Percentiles rank a stretch among this genome's conserved stretches.
Conservation (phyloP, 2,888 invertebrate genomes). For the Torymus aiolomorphi region DNA sequence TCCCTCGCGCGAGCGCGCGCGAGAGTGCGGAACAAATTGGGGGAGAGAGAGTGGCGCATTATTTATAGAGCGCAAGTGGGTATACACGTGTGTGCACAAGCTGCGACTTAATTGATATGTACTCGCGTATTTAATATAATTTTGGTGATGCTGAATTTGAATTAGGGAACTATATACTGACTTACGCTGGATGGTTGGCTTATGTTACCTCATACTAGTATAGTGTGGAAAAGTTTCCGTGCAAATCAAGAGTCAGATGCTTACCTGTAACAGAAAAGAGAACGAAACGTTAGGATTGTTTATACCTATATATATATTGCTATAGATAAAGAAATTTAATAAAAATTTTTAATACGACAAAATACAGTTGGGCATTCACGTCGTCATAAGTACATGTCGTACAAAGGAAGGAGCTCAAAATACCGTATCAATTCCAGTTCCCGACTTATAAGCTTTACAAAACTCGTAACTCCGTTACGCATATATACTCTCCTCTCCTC, state of each 20-base stretch:
- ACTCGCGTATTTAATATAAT: too few relatives aligned
- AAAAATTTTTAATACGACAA: conserved; percentile 5
- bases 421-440: background rate
- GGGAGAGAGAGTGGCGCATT: conserved; percentile 14
- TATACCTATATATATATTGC: background rate
- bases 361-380: too few relatives aligned
- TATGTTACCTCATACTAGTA: too few relatives aligned
- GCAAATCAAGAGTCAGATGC: background rate
- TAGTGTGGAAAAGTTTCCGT: too few relatives aligned
- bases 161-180: too few relatives aligned
- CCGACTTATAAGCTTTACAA: background rate
- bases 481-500: background rate
- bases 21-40: conserved; percentile 46
- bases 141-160: too few relatives aligned
- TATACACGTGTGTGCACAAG: background rate
- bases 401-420: background rate
- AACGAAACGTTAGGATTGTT: conserved; percentile 17
- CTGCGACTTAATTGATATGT: background rate
- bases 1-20: conserved; percentile 35
- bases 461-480: too few relatives aligned
- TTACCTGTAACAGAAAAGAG: conserved; percentile 46
- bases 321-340: background rate
- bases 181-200: too few relatives aligned
- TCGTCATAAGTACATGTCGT: too few relatives aligned
- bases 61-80: conserved; percentile 33